Conservation (phyloP, 2,113 vertebrate genomes). For the Spheniscus mendiculus region DNA sequence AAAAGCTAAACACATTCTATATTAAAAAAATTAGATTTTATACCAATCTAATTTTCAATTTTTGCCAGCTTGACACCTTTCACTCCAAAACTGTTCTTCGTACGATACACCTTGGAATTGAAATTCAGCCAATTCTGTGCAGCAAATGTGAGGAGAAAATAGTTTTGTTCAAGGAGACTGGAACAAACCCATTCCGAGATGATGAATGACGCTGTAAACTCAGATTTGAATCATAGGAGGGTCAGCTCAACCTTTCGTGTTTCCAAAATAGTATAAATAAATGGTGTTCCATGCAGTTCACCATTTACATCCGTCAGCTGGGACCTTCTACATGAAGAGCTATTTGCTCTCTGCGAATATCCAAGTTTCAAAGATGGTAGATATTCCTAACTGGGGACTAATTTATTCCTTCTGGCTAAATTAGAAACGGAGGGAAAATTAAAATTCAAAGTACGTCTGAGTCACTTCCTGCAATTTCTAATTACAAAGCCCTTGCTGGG, state of each 20-base stretch:
- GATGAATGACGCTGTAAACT: slow-evolving; percentile 63
- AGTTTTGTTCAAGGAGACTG: slow-evolving; percentile 64
- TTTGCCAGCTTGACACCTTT: slow-evolving; percentile 63
- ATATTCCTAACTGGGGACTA: neutral
- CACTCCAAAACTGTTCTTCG: neutral
- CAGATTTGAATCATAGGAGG: slow-evolving; percentile 60
- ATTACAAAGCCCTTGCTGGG: neutral
- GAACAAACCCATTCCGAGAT: slow-evolving; percentile 49
- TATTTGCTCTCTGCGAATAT: neutral
- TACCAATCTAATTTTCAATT: slow-evolving; percentile 58
- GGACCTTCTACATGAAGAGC: neutral
- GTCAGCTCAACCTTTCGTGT: slow-evolving; percentile 57
- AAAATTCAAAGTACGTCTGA: neutral
- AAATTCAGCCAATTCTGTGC: slow-evolving; percentile 56
- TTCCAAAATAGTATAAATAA: slow-evolving; percentile 49
- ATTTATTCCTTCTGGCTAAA: neutral
- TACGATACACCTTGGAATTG: slow-evolving; percentile 44
- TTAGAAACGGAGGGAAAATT: neutral
- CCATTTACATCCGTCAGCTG: slow-evolving; percentile 20
- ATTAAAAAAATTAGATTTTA: slow-evolving; percentile 48
- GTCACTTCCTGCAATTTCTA: neutral
- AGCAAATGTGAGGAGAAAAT: slow-evolving; percentile 58
- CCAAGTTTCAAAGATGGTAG: neutral
- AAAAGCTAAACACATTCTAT: neutral
- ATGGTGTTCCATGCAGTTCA: slow-evolving; percentile 12